Percentiles rank a stretch among this genome's conserved stretches.
phyloP scores from a whole-genome alignment of 2,888 invertebrate genomes.

The Drosophila tripunctata region DNA sequence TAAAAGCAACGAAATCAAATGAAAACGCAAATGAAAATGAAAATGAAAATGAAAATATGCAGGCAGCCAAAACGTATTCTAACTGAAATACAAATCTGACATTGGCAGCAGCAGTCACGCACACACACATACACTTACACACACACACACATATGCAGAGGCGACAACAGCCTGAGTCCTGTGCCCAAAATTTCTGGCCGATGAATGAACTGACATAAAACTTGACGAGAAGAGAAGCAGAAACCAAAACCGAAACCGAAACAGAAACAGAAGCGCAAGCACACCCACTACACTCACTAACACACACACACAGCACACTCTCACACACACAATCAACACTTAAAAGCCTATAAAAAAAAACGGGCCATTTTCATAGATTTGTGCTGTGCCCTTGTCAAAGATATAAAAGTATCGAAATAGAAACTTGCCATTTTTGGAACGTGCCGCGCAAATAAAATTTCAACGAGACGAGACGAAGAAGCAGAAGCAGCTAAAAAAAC shows the following conservation, averaged over 20 bases:
- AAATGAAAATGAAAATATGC: conserved; percentile 46
- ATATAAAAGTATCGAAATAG: conserved; percentile 51
- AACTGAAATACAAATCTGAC: conserved; percentile 61
- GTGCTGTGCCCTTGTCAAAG: conserved; percentile 53
- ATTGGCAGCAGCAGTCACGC: conserved; percentile 62
- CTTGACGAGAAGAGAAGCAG: conserved; percentile 49
- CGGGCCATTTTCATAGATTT: conserved; percentile 68
- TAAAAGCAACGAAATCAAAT: conserved; percentile 12
- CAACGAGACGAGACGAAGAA: conserved; percentile 24
- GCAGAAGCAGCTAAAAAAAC: conserved; percentile 56
- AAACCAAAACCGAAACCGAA: conserved; percentile 26
- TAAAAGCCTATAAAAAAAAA: conserved; percentile 72
- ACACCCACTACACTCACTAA: conserved; percentile 25
- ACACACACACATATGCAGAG: conserved; percentile 23
- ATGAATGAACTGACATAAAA: conserved; percentile 81
- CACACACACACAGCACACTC: conserved; percentile 28
- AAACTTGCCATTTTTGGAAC: conserved; percentile 49
- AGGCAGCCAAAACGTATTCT: conserved; percentile 38
- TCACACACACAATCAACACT: conserved; percentile 53
- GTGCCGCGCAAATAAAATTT: conserved; percentile 68
- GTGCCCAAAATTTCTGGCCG: conserved; percentile 59
- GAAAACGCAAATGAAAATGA: conserved; percentile 15
- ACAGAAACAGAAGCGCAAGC: conserved; percentile 32
- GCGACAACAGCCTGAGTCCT: conserved; percentile 58
- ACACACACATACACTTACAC: conserved; percentile 14